Base-by-base conservation (phyloP, 2,888 invertebrate species). In the Spilarctia lutea region DNA sequence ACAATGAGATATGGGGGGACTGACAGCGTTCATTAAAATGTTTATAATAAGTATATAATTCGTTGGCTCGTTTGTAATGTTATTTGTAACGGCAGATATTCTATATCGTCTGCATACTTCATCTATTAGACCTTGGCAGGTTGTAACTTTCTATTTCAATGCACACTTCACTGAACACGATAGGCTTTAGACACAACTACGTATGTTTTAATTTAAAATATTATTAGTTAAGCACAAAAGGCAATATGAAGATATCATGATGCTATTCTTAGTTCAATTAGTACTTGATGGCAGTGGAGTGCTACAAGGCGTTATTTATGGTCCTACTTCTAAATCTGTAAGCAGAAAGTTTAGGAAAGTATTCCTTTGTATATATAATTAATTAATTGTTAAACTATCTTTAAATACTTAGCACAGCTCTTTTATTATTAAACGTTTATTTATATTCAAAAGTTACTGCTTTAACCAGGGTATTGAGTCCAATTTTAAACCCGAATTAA, bases 91-190 rank as follows among this genome's bases (percentile, higher is more conserved):
- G 48, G 35, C n/a, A 39, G 30, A 42, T 35, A 72, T 72, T 56
- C 42, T 45, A 72, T 60, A 48, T 65, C 33, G 39, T 66, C 33
- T 39, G 52, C 52, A 16, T 33, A 35, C 48, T 66, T 52, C 66
- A 39, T 67, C 66, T 56, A 63, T 56, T 56, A 75, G 75, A 79
- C 83, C 83, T 82, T 82, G 82, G 72, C 75, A 81, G 75, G 73
- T 72, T 60, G 65, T 20, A 67, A 74, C 83, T 82, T 82, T 82
- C 82, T 83, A 83, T 75, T 81, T 73, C 67, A 81, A 81, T 79
- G 76, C 60, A 75, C 75, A 79, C 83, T 74, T 81, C 73, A 76
- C 76, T 79, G 74, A 71, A 60, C 66, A 73, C 65, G 68, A 71
- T 68, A 27, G 39, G 71, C 20, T 42, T 63, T 42, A 63, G 18